phyloP scores from a whole-genome alignment of 2,888 invertebrate species.

The Caprella mutica region DNA sequence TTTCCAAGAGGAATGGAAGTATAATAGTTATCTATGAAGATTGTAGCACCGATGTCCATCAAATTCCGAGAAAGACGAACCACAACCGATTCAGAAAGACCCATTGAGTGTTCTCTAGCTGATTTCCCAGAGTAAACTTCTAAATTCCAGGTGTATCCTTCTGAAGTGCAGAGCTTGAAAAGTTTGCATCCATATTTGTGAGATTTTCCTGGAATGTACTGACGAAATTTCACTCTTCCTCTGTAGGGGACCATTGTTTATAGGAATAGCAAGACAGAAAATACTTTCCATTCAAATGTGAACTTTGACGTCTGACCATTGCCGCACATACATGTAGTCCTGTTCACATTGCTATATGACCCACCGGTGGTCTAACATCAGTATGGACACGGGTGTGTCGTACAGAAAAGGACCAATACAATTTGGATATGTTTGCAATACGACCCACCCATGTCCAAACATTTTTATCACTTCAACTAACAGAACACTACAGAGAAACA shows the following conservation, averaged over 20 bases:
- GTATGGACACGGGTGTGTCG: no score
- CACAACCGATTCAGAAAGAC: conserved; percentile 6
- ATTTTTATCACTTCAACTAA: no score
- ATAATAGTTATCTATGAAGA: conserved; percentile 10
- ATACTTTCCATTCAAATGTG: no score
- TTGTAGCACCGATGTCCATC: conserved; percentile 7
- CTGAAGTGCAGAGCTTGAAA: conserved; percentile 15
- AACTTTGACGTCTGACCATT: no score
- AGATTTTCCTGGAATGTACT: conserved; percentile 16
- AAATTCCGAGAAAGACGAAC: conserved; percentile 5
- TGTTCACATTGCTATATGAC: no score
- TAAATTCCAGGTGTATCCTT: conserved; percentile 14
- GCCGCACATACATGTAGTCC: no score
- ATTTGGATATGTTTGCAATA: no score
- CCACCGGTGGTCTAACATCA: no score
- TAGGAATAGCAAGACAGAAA: no score
- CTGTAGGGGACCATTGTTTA: conserved; percentile 16
- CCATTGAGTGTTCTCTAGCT: background rate
- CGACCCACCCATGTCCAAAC: no score
- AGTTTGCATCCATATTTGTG: conserved; percentile 18
- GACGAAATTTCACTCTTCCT: conserved; percentile 13
- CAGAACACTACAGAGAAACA: no score
- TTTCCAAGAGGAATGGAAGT: conserved; percentile 4
- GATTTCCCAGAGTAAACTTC: conserved; percentile 9
- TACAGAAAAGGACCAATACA: no score